phyloP scores from a whole-genome alignment of 2,888 invertebrate species.

The Gibbula magus region DNA sequence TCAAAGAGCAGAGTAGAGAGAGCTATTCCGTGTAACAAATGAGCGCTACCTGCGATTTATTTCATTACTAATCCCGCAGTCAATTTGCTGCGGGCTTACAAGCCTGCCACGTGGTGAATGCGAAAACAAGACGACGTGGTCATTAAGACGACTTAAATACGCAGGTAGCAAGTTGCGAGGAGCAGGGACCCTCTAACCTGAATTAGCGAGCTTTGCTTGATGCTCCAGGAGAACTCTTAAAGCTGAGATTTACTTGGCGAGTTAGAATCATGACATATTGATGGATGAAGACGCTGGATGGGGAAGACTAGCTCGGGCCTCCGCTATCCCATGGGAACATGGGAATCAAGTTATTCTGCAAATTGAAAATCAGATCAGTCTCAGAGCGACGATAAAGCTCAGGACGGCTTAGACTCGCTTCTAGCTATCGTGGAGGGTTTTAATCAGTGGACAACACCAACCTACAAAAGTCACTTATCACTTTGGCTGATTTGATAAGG shows the following conservation, averaged over 20 bases:
- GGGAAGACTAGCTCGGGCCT: not conserved
- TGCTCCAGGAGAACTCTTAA: slow-evolving; percentile 17
- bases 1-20: slow-evolving; percentile 11
- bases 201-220: slow-evolving; percentile 6
- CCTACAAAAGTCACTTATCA: slow-evolving; percentile 53
- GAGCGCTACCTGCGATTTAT: slow-evolving; percentile 19
- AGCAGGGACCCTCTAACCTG: slow-evolving; percentile 17
- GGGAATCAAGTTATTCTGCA: slow-evolving; percentile 58
- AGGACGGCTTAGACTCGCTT: slow-evolving; percentile 22
- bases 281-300: slow-evolving; percentile 22
- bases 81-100: slow-evolving; percentile 22
- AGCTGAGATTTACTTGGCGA: slow-evolving; percentile 20
- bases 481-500: slow-evolving; percentile 29
- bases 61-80: slow-evolving; percentile 24
- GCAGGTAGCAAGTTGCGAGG: slow-evolving; percentile 8
- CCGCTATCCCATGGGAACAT: slow-evolving; percentile 26
- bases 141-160: slow-evolving; percentile 20
- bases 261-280: slow-evolving; percentile 26
- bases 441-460: slow-evolving; percentile 39
- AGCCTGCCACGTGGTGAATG: slow-evolving; percentile 19
- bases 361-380: slow-evolving; percentile 67
- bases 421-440: slow-evolving; percentile 20
- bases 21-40: slow-evolving; percentile 4
- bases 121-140: slow-evolving; percentile 16
- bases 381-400: slow-evolving; percentile 51